A percentile compares a stretch with the other conserved stretches of the same genome.
These are phyloP conservation scores for Callimorpha dominula DNA, from an alignment of 2,888 invertebrate genomes.

Conservation along the genomic window DNA sequence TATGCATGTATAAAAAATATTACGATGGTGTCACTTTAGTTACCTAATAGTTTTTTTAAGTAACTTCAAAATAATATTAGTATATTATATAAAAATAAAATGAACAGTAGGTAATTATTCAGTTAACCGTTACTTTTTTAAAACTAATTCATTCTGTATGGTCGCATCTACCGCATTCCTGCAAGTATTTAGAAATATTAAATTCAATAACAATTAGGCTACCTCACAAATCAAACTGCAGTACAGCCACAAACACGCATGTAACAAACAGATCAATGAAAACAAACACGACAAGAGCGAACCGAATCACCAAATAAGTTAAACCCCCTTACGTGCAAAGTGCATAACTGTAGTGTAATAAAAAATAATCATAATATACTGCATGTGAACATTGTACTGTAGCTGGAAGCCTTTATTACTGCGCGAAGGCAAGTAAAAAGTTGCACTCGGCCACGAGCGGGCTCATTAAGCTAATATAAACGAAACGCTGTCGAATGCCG, in stretches of 20 bases:
- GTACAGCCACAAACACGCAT: conserved; percentile 6
- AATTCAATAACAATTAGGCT: not conserved
- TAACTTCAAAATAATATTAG: too few species aligned
- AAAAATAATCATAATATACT: conserved; percentile 46
- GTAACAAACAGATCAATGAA: conserved; percentile 26
- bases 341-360: conserved; percentile 47
- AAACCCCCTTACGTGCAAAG: conserved; percentile 42
- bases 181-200: not conserved
- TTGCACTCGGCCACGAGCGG: conserved; percentile 46
- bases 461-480: conserved; percentile 81
- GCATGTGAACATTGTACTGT: conserved; percentile 39
- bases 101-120: too few species aligned
- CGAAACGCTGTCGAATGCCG: conserved; percentile 65
- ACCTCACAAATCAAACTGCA: conserved; percentile 7
- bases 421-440: conserved; percentile 54
- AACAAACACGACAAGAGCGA: conserved; percentile 26
- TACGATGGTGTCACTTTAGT: too few species aligned
- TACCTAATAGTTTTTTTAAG: too few species aligned
- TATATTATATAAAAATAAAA: too few species aligned
- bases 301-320: conserved; percentile 38
- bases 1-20: too few species aligned
- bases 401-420: conserved; percentile 52
- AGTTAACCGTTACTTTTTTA: too few species aligned
- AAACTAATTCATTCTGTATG: not conserved
- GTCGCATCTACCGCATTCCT: not conserved